Base-by-base conservation (phyloP, 2,888 invertebrate genomes). In the Ophonus ardosiacus region DNA sequence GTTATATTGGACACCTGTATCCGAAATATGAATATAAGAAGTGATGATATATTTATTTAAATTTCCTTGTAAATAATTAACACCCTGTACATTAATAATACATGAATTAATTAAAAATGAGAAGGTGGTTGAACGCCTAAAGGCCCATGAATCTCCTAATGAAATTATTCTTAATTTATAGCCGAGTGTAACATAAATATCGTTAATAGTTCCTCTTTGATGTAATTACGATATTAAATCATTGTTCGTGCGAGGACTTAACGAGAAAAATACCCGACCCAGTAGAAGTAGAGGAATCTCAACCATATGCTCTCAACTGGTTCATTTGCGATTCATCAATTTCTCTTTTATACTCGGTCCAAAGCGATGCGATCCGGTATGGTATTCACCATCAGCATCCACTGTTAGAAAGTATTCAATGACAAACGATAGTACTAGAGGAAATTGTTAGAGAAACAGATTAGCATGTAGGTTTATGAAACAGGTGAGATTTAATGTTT, bases 211-310 rank as follows among this genome's bases (percentile, higher is more conserved):
- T 68, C 31, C 38, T 17, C 18, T 38, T 68, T 68, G 68, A 68
- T 68, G 31, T 68, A 68, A 68, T 68, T 31, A 68, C 68, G 38
- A 68, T 38, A 68, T 68, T 68, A 68, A 68, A 68, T 68, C 68
- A 68, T 31, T n/a, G 24, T 24, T 68, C 68, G 38, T 68, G 68
- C 21, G 31, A 38, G 31, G 68, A 68, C 24, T 68, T 68, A 68
- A 31, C 38, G 31, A 68, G 68, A 68, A 68, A 63, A 68, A 31
- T 13, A n/a, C 6, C 13, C 13, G 5, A 31, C 31, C 31, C 31
- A 31, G 31, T 31, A 6, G 31, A 31, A 31, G 31, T 31, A 6
- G 31, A 31, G 31, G 31, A 31, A 31, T 31, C 31, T 31, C 31
- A 31, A 5, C 31, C 68, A 68, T 68, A 31, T 31, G 68, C 31